These are phyloP conservation scores for Nasalis larvatus DNA, from an alignment of 2,113 vertebrate genomes.

Conservation along the genomic window DNA sequence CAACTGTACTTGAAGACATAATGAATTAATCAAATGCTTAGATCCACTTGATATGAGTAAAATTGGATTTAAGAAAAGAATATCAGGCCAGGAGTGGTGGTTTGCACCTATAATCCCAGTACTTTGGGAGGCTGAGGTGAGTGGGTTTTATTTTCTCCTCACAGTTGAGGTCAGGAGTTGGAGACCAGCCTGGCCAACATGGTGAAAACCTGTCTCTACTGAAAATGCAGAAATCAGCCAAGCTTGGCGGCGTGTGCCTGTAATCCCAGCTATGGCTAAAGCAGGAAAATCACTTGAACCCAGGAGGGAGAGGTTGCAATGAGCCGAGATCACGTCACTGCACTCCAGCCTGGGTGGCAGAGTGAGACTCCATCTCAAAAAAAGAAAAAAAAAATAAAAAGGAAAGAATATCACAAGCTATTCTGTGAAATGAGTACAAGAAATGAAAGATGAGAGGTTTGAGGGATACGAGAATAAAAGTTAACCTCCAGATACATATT, in stretches of 20 bases:
- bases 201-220: background rate
- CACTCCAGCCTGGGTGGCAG: background rate
- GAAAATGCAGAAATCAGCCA: background rate
- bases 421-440: background rate
- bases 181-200: background rate
- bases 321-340: background rate
- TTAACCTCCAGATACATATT: background rate
- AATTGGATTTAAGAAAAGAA: background rate
- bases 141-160: background rate
- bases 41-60: background rate
- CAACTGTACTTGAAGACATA: background rate
- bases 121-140: background rate
- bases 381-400: background rate
- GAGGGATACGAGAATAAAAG: background rate
- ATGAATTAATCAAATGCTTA: background rate
- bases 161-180: background rate
- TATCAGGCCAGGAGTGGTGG: background rate
- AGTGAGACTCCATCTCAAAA: background rate
- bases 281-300: background rate
- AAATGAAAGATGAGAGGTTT: background rate
- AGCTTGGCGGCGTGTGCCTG: accelerated
- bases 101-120: background rate
- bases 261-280: background rate
- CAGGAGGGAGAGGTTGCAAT: background rate
- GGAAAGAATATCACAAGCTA: background rate